phyloP scores from a whole-genome alignment of 2,888 invertebrate species.

The Epiblema foenella region DNA sequence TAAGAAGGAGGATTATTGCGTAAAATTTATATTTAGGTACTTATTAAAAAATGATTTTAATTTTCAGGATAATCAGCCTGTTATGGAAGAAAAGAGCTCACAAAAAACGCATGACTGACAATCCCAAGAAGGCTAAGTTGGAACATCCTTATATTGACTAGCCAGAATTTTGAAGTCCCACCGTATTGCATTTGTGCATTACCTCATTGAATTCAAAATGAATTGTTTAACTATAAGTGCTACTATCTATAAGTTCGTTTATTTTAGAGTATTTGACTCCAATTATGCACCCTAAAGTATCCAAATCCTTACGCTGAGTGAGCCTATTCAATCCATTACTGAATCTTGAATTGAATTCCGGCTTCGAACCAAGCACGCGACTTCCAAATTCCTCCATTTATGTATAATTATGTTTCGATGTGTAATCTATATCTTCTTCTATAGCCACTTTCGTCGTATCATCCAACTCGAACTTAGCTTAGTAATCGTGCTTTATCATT shows the following conservation, averaged over 20 bases:
- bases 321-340: too few relatives aligned
- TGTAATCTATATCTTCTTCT: too few relatives aligned
- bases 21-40: too few relatives aligned
- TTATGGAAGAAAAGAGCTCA: slow-evolving; percentile 50
- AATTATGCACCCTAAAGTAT: neutral
- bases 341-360: too few relatives aligned
- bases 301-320: too few relatives aligned
- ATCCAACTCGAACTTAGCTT: neutral
- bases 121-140: slow-evolving; percentile 42
- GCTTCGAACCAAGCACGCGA: neutral
- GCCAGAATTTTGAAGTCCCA: neutral
- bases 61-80: slow-evolving; percentile 62
- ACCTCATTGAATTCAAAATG: neutral
- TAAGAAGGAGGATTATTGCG: neutral
- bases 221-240: neutral
- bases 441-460: too few relatives aligned
- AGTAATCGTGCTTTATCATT: neutral
- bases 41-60: neutral
- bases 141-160: slow-evolving; percentile 46
- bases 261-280: neutral
- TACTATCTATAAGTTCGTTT: neutral
- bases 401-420: neutral
- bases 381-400: neutral
- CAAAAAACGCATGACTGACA: slow-evolving; percentile 45
- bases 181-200: neutral